Evolutionary conservation across 2,797 vertebrate genomes (phyloP).

Genomic region (Cyprinella venusta): DNA sequence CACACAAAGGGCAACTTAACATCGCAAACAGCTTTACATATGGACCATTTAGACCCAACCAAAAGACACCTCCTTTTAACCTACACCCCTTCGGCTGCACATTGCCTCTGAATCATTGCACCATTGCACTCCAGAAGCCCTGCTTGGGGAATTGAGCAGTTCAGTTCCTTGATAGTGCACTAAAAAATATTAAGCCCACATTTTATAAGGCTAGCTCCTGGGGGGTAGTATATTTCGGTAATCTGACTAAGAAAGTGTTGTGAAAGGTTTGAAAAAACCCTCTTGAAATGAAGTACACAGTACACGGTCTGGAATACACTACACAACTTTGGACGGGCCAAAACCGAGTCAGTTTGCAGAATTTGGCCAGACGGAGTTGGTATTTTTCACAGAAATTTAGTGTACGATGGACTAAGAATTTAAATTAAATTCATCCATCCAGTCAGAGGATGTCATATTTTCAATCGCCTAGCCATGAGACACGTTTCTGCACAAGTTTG

Average conservation of each 20-base stretch:
- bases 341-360: not conserved
- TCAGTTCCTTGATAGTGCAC: constrained; percentile 37
- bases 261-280: constrained; percentile 12
- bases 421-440: not conserved
- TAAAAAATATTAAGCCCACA: constrained; percentile 51
- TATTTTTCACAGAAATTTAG: not conserved
- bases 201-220: constrained; percentile 21
- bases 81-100: constrained; percentile 48
- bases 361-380: not conserved
- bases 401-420: not conserved
- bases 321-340: not conserved
- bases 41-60: constrained; percentile 51
- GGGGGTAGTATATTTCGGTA: constrained; percentile 20
- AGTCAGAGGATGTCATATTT: not conserved
- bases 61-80: constrained; percentile 56
- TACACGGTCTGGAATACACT: not conserved
- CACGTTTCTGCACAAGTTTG: not conserved
- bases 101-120: constrained; percentile 43
- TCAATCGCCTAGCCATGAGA: not conserved
- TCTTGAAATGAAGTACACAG: not conserved
- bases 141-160: constrained; percentile 46
- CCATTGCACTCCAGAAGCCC: constrained; percentile 35
- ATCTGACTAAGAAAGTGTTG: constrained; percentile 20
- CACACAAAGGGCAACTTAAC: constrained; percentile 49
- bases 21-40: constrained; percentile 50